phyloP scores from a whole-genome alignment of 2,888 invertebrate genomes.

The Ophion obscuratus region DNA sequence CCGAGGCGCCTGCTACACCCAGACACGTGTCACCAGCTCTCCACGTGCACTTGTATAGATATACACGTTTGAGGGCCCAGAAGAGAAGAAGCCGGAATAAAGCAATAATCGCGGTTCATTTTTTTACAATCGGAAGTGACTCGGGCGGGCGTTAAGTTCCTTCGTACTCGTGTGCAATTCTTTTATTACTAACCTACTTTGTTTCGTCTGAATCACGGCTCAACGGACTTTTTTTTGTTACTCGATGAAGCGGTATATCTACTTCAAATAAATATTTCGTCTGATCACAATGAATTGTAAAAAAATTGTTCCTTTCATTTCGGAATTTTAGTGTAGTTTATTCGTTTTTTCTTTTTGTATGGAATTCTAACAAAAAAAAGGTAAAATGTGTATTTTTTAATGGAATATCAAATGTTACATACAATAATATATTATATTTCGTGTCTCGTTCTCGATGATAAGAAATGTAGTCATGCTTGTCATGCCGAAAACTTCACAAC shows the following conservation, averaged over 20 bases:
- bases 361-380: neutral
- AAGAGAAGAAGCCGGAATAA: conserved; percentile 50
- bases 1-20: too few species aligned
- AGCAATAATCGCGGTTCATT: conserved; percentile 26
- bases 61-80: neutral
- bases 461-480: too few species aligned
- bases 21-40: too few species aligned
- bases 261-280: too few species aligned
- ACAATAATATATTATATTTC: too few species aligned
- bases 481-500: too few species aligned
- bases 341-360: neutral
- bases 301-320: too few species aligned
- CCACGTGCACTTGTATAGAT: neutral
- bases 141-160: conserved; percentile 6
- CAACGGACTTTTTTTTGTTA: neutral
- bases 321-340: too few species aligned
- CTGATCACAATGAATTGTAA: too few species aligned
- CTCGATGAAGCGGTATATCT: too few species aligned
- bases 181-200: conserved; percentile 10
- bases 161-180: neutral
- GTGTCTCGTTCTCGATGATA: too few species aligned
- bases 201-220: neutral
- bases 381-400: neutral
- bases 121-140: conserved; percentile 51
- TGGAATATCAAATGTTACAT: too few species aligned